These are phyloP conservation scores for Pheucticus melanocephalus DNA, from an alignment of 2,113 vertebrate species.

Conservation along the genomic window DNA sequence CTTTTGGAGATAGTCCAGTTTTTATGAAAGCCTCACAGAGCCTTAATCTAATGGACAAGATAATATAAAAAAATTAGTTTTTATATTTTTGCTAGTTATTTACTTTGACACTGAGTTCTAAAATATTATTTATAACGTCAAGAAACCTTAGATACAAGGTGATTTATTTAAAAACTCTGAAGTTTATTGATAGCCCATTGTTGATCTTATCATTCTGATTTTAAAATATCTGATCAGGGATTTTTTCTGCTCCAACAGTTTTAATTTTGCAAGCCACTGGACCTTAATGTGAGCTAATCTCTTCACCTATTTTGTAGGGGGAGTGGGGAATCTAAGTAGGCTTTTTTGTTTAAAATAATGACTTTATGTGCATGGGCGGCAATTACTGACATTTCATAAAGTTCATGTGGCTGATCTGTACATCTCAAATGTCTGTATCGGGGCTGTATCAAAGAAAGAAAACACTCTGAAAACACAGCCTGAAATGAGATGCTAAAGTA, in stretches of 20 bases:
- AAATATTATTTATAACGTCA: background rate
- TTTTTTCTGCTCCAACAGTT: conserved; percentile 57
- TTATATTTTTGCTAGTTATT: background rate
- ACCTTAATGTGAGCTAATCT: conserved; percentile 63
- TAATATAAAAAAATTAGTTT: background rate
- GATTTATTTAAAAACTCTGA: background rate
- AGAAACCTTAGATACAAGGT: background rate
- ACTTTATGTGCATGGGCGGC: background rate
- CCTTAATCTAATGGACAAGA: background rate
- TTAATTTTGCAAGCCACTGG: conserved; percentile 71
- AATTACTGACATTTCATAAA: conserved; percentile 66
- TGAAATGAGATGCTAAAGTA: background rate
- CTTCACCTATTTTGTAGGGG: background rate
- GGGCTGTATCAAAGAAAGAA: background rate
- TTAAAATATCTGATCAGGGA: conserved; percentile 56
- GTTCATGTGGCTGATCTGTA: conserved; percentile 27
- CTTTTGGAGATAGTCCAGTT: background rate
- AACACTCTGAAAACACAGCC: background rate
- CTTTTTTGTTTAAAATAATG: conserved; percentile 29
- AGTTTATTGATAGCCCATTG: conserved; percentile 14
- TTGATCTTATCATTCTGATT: conserved; percentile 53
- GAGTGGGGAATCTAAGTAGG: background rate
- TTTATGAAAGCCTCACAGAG: background rate
- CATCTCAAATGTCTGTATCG: background rate
- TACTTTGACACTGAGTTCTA: background rate